Base-by-base conservation (phyloP, 2,113 vertebrate species). In the Poecilia latipinna region DNA sequence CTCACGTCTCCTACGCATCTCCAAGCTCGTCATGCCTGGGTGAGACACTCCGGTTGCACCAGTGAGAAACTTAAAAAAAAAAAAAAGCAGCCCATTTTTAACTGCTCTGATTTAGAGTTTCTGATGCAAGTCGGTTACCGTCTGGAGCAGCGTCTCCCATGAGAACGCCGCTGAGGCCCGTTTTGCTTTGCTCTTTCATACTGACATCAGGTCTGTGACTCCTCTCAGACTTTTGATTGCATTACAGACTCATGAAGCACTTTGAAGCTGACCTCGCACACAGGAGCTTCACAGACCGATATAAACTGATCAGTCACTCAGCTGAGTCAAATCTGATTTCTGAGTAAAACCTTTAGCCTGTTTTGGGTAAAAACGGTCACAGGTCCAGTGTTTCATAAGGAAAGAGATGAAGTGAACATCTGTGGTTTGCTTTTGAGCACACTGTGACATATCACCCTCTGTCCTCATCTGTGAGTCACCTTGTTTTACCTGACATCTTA, bases 1-100 rank as follows among this genome's bases (percentile, higher is more conserved):
- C 93, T 92, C 60, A 91, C 86, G 0, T 91, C 93, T 37, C 80
- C 87, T 0, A 31, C 68, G 3, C 90, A 89, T 31, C 76, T 89
- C 44, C 83, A 73, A 24, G 91, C 90, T 42, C 94, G 93, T 68
- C 76, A 90, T 68, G 79, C 84, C n/a, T 81, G 94, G 86, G 95
- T 96, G 87, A 95, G 95, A 8, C 1, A 37, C 51, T 11, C n/a
- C 8, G 51, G 22, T 57, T 57, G 10, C 51, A 10, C n/a, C 51
- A 11, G 51, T 57, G 51, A 42, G 48, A 19, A 54, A 54, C 7
- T 57, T 24, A 2, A 57, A 8, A 54, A 19, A 37, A 37, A 33
- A 8, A 8, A 35, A 24, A 24, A 54, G 11, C 51, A 57, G 51
- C 22, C 51, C 51, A 8, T 57, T 24, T 3, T 10, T n/a, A 2